Evolutionary conservation across 2,113 vertebrate species (phyloP).

Genomic region (Arizona elegans): DNA sequence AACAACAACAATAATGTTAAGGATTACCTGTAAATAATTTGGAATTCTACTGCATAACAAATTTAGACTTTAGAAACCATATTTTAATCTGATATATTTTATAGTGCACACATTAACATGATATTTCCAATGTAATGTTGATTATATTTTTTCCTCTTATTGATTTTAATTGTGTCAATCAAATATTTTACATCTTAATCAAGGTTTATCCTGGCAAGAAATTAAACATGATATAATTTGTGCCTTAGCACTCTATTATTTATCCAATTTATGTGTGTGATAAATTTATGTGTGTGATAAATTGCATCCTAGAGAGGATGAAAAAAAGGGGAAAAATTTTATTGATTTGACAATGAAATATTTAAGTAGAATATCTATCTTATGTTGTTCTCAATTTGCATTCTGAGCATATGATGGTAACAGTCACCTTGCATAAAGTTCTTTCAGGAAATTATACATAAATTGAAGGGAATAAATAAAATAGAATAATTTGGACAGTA

Average conservation of each 20-base stretch:
- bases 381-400: constrained; percentile 25
- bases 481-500: constrained; percentile 32
- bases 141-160: neutral
- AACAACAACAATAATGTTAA: too few species aligned
- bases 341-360: neutral
- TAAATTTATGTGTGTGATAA: neutral
- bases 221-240: neutral
- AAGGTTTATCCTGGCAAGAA: neutral
- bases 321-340: neutral
- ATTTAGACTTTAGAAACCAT: neutral
- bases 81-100: neutral
- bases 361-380: neutral
- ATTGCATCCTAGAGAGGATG: neutral
- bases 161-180: neutral
- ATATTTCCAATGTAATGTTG: too few species aligned
- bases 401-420: neutral
- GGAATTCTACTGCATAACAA: neutral
- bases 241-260: neutral
- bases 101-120: too few species aligned
- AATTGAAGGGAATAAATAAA: constrained; percentile 41
- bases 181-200: neutral
- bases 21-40: neutral
- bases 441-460: constrained; percentile 42
- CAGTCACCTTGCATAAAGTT: constrained; percentile 26
- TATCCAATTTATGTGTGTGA: neutral